Evolutionary conservation across 1,140 invertebrate species (phyloP).

Genomic region (Drosophila parabipectinata): DNA sequence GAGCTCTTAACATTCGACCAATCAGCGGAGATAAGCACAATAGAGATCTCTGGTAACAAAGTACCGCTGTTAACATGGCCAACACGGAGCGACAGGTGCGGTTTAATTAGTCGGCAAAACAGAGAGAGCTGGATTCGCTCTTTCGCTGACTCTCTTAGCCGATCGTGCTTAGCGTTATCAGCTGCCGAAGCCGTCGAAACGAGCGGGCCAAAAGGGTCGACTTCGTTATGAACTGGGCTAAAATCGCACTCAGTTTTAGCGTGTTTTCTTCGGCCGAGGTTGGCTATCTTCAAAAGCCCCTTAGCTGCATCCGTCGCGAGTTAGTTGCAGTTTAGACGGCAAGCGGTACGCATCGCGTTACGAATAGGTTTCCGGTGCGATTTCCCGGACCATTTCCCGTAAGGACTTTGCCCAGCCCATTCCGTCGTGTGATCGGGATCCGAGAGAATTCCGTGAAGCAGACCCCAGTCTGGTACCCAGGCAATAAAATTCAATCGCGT

Average conservation of each 20-base stretch:
- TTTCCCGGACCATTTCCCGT: constrained; percentile 4
- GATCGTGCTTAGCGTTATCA: constrained; percentile 58
- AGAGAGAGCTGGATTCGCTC: constrained; percentile 11
- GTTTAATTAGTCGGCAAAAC: constrained; percentile 56
- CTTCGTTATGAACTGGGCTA: constrained; percentile 61
- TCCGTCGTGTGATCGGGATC: constrained; percentile 7
- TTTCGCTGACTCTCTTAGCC: constrained; percentile 15
- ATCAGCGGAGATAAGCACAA: constrained; percentile 60
- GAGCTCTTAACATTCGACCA: constrained; percentile 66
- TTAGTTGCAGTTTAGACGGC: constrained; percentile 71
- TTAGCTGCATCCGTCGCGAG: constrained; percentile 56
- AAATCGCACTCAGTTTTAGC: constrained; percentile 62
- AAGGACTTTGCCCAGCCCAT: constrained; percentile 35
- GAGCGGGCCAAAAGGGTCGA: constrained; percentile 27
- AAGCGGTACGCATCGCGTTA: constrained; percentile 47
- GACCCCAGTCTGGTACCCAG: constrained; percentile 23
- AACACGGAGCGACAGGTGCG: constrained; percentile 61
- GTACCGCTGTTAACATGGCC: constrained; percentile 64
- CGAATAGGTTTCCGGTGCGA: not conserved
- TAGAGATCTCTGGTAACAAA: constrained; percentile 63
- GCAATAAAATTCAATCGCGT: constrained; percentile 37
- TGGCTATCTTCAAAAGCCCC: constrained; percentile 69
- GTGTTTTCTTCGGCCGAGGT: constrained; percentile 50
- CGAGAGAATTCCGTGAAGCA: constrained; percentile 10
- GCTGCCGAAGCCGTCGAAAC: constrained; percentile 15